Base-by-base conservation (phyloP, 2,113 vertebrate species). In the Ptychochromis oligacanthus region DNA sequence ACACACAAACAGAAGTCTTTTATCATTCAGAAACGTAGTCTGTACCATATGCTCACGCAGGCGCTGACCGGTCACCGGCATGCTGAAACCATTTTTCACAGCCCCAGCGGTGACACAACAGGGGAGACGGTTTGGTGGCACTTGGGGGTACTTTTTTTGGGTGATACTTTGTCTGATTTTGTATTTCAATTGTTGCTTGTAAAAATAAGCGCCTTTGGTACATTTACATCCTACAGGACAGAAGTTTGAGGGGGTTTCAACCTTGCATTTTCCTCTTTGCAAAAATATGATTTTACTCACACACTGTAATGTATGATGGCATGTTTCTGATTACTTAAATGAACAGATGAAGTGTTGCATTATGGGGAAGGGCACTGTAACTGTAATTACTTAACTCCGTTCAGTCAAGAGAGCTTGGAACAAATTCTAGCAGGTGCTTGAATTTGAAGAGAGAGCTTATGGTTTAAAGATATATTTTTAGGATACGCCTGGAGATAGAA, bases 1-100 rank as follows among this genome's bases (percentile, higher is more conserved):
- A 38, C 85, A 82, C 84, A 70, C 87, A 77, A 83, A 88, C 77
- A 62, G 67, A 38, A 75, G 79, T 79, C 81, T 85, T 92, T 87
- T 81, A 78, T 86, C 86, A 72, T 70, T 86, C 61, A 78, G 11
- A 87, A 49, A 34, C 4, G 4, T 11, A n/a, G 61, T 80, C 76
- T 40, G 49, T 64, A 46, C 80, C 82, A 76, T 87, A 80, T 76
- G 76, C 49, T 84, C 87, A 58, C 2, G 36, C 72, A 81, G 83
- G 17, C n/a, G 28, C 36, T 84, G 86, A 80, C 75, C 55, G 11
- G 18, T 74, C 83, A 62, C 60, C 12, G 18, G 61, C 55, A 38
- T 8, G 6, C 70, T 52, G 49, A 28, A 58, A 15, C 34, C 56
- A 14, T 75, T 80, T 74, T 54, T 81, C 58, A 43, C 72, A 77